These are phyloP conservation scores for Takifugu flavidus DNA, from an alignment of 2,113 vertebrate species.

Conservation along the genomic window DNA sequence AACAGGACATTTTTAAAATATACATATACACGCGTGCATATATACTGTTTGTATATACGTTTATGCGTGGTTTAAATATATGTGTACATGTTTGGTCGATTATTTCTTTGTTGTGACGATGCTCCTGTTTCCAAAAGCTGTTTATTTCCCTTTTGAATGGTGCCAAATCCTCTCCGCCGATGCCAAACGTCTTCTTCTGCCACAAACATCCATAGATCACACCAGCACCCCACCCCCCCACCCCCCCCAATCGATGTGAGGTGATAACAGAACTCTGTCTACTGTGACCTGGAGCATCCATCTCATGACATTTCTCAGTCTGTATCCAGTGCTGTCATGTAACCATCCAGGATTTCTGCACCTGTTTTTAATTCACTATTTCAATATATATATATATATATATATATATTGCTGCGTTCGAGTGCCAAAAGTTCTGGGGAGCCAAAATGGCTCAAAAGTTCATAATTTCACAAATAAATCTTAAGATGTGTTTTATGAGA, in stretches of 20 bases:
- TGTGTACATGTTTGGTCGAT: no score
- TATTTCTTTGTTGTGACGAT: no score
- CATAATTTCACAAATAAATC: slow-evolving; percentile 54
- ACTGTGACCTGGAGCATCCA: slow-evolving; percentile 27
- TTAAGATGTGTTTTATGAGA: slow-evolving; percentile 8
- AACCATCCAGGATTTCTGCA: slow-evolving; percentile 26
- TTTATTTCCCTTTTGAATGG: no score
- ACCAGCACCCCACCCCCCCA: no score
- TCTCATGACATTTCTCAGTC: slow-evolving; percentile 9
- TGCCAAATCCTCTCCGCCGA: no score
- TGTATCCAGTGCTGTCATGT: slow-evolving; percentile 22
- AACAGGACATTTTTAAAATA: not conserved
- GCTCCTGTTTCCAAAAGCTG: no score
- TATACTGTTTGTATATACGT: no score
- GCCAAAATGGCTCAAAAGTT: slow-evolving; percentile 39
- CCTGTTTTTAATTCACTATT: not conserved
- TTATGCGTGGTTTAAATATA: no score
- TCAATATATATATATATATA: slow-evolving; percentile 24
- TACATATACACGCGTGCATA: no score
- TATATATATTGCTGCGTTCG: slow-evolving; percentile 43
- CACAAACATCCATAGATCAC: no score
- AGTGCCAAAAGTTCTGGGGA: slow-evolving; percentile 48
- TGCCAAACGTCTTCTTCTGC: no score
- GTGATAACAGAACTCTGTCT: not conserved
- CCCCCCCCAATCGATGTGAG: no score